Evolutionary conservation across 2,888 invertebrate species (phyloP).

Genomic region (Myathropa florea): DNA sequence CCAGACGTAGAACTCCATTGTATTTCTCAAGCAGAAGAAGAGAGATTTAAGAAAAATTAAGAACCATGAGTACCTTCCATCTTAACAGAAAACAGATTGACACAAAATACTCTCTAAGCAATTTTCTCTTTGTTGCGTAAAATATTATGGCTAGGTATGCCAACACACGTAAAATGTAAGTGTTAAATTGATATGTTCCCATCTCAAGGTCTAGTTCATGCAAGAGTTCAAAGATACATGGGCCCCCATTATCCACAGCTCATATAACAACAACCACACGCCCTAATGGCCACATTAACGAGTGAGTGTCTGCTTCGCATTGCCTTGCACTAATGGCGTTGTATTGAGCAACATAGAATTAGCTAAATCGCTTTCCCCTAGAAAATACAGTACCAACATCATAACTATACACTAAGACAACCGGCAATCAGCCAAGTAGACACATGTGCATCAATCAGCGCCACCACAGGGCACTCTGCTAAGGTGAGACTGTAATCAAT

Average conservation of each 20-base stretch:
- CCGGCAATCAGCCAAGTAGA: constrained; percentile 14
- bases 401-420: constrained; percentile 4
- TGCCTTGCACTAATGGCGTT: background rate
- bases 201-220: background rate
- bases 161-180: background rate
- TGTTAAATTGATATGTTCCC: background rate
- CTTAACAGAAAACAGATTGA: background rate
- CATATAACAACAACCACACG: background rate
- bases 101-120: background rate
- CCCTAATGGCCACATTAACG: background rate
- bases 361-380: constrained; percentile 9
- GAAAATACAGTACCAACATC: background rate
- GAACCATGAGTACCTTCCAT: no score
- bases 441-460: constrained; percentile 52
- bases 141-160: background rate
- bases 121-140: background rate
- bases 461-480: constrained; percentile 37
- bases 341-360: background rate
- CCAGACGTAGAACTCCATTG: no score
- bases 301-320: background rate
- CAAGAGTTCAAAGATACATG: background rate
- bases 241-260: background rate
- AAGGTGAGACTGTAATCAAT: constrained; percentile 60
- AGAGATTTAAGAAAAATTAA: no score
- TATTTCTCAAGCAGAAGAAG: no score